Evolutionary conservation across 2,113 vertebrate species (phyloP).

Genomic region (Agelaius tricolor): DNA sequence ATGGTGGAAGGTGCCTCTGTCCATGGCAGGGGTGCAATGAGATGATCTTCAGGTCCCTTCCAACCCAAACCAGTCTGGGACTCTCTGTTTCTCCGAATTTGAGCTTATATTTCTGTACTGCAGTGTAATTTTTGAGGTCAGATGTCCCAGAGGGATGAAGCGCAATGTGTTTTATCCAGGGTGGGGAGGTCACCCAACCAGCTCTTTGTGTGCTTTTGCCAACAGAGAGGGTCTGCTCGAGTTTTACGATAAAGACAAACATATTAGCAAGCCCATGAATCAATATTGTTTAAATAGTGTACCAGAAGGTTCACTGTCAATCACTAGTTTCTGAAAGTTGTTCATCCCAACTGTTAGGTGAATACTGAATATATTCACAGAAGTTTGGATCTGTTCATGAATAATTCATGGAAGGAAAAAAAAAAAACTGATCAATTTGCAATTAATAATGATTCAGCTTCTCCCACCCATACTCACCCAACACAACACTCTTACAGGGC

Average conservation of each 20-base stretch:
- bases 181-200: background rate
- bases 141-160: background rate
- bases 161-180: background rate
- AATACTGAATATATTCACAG: slow-evolving; percentile 66
- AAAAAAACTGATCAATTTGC: slow-evolving; percentile 41
- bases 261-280: slow-evolving; percentile 53
- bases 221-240: slow-evolving; percentile 38
- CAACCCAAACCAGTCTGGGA: background rate
- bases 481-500: background rate
- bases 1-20: background rate
- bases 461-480: background rate
- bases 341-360: slow-evolving; percentile 71
- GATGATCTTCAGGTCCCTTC: background rate
- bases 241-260: slow-evolving; percentile 31
- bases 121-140: background rate
- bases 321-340: slow-evolving; percentile 69
- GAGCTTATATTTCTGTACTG: background rate
- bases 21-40: background rate
- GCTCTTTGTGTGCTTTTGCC: background rate
- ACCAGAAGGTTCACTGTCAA: slow-evolving; percentile 70
- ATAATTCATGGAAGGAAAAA: slow-evolving; percentile 9
- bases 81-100: background rate
- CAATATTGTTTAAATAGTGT: slow-evolving; percentile 67
- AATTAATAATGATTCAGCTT: slow-evolving; percentile 68
- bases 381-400: slow-evolving; percentile 70